Evolutionary conservation across 1,140 invertebrate species (phyloP).

Genomic region (Oncopodura yosiiana): DNA sequence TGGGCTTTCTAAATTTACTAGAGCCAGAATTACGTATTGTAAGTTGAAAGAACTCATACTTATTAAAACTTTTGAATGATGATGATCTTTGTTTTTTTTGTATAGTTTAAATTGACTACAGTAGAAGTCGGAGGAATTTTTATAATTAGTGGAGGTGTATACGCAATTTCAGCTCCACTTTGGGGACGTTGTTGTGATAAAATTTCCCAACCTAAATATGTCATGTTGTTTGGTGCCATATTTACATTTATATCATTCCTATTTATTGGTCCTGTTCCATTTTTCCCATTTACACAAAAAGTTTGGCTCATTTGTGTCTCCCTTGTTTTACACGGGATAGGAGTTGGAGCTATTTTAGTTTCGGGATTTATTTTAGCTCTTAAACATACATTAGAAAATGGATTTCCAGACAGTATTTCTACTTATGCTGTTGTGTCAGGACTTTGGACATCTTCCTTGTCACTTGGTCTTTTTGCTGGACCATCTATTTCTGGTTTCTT

Average conservation of each 20-base stretch:
- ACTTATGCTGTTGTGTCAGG: conserved; percentile 74
- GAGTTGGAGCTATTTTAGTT: conserved; percentile 65
- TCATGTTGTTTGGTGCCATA: conserved; percentile 55
- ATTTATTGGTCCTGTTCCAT: conserved; percentile 63
- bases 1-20: conserved; percentile 67
- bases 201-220: conserved; percentile 52
- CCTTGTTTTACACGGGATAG: conserved; percentile 64
- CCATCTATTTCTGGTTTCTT: conserved; percentile 65
- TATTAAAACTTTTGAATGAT: background rate
- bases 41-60: conserved; percentile 5
- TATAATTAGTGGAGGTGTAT: conserved; percentile 75
- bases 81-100: conserved; percentile 10
- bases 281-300: conserved; percentile 47
- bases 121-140: conserved; percentile 72
- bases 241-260: conserved; percentile 56
- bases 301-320: conserved; percentile 56
- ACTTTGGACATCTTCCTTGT: conserved; percentile 74
- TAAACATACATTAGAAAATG: conserved; percentile 42
- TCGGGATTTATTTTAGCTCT: conserved; percentile 69
- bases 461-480: conserved; percentile 70
- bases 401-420: conserved; percentile 66
- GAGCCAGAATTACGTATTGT: conserved; percentile 68
- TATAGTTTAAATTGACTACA: conserved; percentile 55
- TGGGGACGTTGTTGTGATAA: conserved; percentile 72
- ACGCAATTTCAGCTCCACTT: conserved; percentile 65